Evolutionary conservation across 1,140 invertebrate genomes (phyloP).

Genomic region (Phymastichus coffea): DNA sequence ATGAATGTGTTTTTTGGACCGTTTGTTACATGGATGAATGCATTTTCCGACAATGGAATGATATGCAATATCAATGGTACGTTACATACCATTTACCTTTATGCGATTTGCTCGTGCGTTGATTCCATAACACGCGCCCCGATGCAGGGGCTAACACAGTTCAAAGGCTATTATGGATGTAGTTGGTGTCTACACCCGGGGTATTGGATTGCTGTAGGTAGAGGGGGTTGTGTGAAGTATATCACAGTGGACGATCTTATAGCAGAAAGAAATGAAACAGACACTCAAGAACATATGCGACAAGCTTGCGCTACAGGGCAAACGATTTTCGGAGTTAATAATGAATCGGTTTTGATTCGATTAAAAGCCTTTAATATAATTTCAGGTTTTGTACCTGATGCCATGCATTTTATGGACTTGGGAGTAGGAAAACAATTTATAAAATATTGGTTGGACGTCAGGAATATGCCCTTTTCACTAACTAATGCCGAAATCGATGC

Average conservation of each 20-base stretch:
- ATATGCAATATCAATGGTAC: slow-evolving; percentile 9
- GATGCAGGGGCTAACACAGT: slow-evolving; percentile 17
- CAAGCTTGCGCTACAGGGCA: too few relatives aligned
- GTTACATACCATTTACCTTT: slow-evolving; percentile 18
- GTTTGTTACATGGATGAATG: slow-evolving; percentile 19
- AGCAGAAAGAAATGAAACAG: neutral
- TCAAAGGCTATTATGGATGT: slow-evolving; percentile 29
- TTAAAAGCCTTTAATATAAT: slow-evolving; percentile 6
- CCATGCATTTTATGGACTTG: too few relatives aligned
- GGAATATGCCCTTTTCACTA: neutral
- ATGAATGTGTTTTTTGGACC: slow-evolving; percentile 24
- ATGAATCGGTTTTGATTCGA: too few relatives aligned
- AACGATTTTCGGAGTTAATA: too few relatives aligned
- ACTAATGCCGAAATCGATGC: neutral
- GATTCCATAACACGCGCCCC: slow-evolving; percentile 24
- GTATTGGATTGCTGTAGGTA: neutral
- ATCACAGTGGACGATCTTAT: slow-evolving; percentile 4
- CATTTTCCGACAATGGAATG: slow-evolving; percentile 14
- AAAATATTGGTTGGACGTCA: neutral
- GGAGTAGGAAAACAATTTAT: too few relatives aligned
- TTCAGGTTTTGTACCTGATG: slow-evolving; percentile 11
- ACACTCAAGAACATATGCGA: slow-evolving; percentile 1
- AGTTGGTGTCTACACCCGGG: slow-evolving; percentile 29
- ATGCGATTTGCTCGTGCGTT: slow-evolving; percentile 23
- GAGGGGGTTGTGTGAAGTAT: slow-evolving; percentile 23